Percentiles rank a stretch among this genome's conserved stretches.
These are phyloP conservation scores for Cyrtodaria siliqua DNA, from an alignment of 2,888 invertebrate genomes.

Conservation along the genomic window DNA sequence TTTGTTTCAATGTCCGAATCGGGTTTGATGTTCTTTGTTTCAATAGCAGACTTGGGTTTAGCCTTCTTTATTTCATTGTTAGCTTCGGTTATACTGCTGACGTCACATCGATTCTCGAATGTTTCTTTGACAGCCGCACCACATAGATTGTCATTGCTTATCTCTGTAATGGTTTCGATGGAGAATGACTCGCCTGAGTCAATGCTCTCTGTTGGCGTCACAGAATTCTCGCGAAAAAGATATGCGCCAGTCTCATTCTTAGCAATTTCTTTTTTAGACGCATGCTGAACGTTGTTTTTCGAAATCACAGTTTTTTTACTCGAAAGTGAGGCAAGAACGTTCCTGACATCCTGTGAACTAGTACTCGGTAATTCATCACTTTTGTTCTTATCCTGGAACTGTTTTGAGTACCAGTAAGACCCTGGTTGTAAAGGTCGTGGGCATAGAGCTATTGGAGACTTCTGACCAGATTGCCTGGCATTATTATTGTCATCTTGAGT, in stretches of 20 bases:
- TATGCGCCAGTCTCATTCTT: not conserved
- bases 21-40: too few species aligned
- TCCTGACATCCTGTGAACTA: constrained; percentile 58
- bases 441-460: not conserved
- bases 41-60: too few species aligned
- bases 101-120: too few species aligned
- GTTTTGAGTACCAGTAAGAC: constrained; percentile 58
- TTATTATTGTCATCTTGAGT: not conserved
- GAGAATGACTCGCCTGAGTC: constrained; percentile 39
- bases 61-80: too few species aligned
- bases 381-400: constrained; percentile 18
- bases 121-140: too few species aligned
- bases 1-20: not conserved
- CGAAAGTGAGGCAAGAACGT: constrained; percentile 50
- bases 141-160: constrained; percentile 7
- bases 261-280: not conserved
- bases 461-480: not conserved
- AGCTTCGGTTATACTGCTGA: too few species aligned
- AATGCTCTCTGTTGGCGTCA: constrained; percentile 36
- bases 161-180: constrained; percentile 32
- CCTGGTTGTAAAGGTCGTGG: constrained; percentile 51
- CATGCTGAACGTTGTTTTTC: not conserved
- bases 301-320: constrained; percentile 5
- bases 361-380: constrained; percentile 44
- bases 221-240: not conserved